Percentiles rank a stretch among this genome's conserved stretches.
Evolutionary conservation across 2,113 vertebrate species (phyloP).

Genomic region (crab-eating macaque (Macaca fascicularis)): DNA sequence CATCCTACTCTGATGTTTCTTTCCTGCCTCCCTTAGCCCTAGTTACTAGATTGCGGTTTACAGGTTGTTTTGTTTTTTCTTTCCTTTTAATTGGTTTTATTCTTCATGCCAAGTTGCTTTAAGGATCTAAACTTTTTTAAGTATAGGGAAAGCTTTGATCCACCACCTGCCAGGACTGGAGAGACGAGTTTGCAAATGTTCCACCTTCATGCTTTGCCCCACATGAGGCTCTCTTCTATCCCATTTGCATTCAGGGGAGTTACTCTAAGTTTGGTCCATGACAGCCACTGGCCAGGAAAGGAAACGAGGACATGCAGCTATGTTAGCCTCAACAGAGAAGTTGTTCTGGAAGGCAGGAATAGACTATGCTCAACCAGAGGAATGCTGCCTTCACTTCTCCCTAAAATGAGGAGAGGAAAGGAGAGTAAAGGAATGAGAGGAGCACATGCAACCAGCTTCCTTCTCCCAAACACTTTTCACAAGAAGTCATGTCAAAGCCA

Average conservation of each 20-base stretch:
- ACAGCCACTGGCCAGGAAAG: not conserved
- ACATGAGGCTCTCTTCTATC: not conserved
- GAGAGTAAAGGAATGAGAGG: no score
- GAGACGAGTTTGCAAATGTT: not conserved
- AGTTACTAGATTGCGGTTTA: constrained; percentile 34
- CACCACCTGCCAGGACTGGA: not conserved
- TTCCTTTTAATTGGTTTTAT: constrained; percentile 39
- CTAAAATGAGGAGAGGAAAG: not conserved
- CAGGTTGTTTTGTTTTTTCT: constrained; percentile 34
- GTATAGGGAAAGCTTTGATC: not conserved
- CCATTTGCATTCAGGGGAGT: not conserved
- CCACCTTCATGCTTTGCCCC: not conserved
- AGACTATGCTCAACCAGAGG: not conserved
- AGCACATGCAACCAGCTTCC: not conserved
- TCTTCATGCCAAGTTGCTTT: not conserved
- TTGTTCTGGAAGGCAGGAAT: not conserved
- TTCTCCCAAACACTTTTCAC: not conserved
- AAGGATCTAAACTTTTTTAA: not conserved
- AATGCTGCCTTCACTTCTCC: not conserved
- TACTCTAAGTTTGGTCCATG: not conserved
- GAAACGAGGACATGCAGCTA: not conserved
- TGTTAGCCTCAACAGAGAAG: not conserved
- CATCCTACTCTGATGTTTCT: constrained; percentile 42
- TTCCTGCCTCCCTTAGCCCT: not conserved
- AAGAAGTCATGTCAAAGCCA: not conserved